phyloP scores from a whole-genome alignment of 1,140 invertebrate genomes.

The Diabrotica undecimpunctata region DNA sequence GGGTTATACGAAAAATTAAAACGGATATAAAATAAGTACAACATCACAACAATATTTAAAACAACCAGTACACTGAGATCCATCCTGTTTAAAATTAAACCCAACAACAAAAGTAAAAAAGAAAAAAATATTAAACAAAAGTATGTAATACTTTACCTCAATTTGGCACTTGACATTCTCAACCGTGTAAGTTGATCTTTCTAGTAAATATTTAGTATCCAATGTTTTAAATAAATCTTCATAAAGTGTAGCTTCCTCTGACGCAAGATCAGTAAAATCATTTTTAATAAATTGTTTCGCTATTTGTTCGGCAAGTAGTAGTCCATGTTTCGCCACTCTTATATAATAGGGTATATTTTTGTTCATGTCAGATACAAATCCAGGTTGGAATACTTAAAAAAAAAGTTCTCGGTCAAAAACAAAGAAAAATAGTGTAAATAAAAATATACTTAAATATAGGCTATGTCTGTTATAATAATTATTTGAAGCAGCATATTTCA shows the following conservation, averaged over 20 bases:
- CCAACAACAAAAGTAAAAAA: no score
- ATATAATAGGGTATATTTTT: not conserved
- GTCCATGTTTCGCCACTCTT: not conserved
- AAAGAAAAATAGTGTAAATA: not conserved
- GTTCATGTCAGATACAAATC: constrained; percentile 3
- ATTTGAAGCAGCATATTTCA: no score
- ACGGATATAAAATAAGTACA: no score
- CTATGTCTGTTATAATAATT: no score
- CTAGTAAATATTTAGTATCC: not conserved
- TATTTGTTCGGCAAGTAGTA: constrained; percentile 7
- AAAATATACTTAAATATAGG: no score
- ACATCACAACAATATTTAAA: no score
- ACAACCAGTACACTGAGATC: no score
- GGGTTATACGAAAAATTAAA: no score
- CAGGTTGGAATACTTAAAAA: constrained; percentile 7
- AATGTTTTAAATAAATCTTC: not conserved
- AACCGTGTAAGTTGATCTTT: not conserved
- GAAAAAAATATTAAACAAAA: no score
- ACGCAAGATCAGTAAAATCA: not conserved
- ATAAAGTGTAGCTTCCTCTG: not conserved
- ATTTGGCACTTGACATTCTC: not conserved
- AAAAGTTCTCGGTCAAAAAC: not conserved
- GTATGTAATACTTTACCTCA: not conserved
- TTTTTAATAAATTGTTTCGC: not conserved
- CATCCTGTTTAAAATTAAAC: no score